phyloP scores from a whole-genome alignment of 2,797 vertebrate genomes.

The Acestrorhynchus altus region DNA sequence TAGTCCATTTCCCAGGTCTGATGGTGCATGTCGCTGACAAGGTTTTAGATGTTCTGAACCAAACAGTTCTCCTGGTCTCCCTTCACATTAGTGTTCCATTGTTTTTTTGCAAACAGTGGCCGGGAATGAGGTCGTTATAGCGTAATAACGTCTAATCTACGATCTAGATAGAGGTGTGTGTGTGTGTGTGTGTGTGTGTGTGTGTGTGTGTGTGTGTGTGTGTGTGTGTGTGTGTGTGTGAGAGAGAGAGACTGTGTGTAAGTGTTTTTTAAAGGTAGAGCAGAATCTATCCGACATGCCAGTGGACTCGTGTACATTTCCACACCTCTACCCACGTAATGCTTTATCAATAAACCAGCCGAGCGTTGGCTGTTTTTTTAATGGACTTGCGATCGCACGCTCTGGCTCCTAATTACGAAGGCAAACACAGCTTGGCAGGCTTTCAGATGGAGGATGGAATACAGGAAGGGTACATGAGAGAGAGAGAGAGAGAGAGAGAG shows the following conservation, averaged over 20 bases:
- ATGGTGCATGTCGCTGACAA: constrained; percentile 51
- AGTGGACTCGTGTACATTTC: constrained; percentile 68
- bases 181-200: background rate
- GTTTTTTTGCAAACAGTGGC: constrained; percentile 59
- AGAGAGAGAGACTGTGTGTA: too few species aligned
- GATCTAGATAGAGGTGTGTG: constrained; percentile 63
- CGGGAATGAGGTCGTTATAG: constrained; percentile 70
- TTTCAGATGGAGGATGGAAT: constrained; percentile 64
- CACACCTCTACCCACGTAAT: constrained; percentile 76
- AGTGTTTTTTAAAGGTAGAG: constrained; percentile 45
- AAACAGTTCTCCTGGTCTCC: constrained; percentile 29
- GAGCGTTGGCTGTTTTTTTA: constrained; percentile 83
- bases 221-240: constrained; percentile 30
- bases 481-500: constrained; percentile 47
- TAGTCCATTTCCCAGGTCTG: constrained; percentile 66
- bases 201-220: background rate
- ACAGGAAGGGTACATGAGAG: constrained; percentile 38
- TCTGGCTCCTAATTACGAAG: constrained; percentile 80
- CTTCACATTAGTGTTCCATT: constrained; percentile 62
- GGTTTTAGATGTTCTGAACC: constrained; percentile 30
- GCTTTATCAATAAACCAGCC: constrained; percentile 84
- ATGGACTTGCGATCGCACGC: constrained; percentile 79
- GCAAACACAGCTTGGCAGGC: constrained; percentile 78
- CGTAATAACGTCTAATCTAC: constrained; percentile 76
- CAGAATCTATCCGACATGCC: constrained; percentile 73